phyloP scores from a whole-genome alignment of 2,888 invertebrate genomes.

The Ametastegia equiseti region DNA sequence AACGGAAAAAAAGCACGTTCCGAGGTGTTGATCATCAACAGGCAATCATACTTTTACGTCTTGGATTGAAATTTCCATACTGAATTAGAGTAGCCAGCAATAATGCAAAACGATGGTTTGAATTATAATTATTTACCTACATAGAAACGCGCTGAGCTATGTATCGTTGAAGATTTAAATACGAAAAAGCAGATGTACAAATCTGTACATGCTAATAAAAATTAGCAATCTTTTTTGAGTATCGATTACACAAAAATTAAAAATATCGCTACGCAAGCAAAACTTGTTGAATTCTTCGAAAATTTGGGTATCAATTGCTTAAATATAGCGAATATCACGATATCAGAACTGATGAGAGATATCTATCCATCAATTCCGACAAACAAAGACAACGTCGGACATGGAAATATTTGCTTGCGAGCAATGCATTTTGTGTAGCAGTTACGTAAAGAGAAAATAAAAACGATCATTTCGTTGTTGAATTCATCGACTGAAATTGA shows the following conservation, averaged over 20 bases:
- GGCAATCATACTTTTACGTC: background rate
- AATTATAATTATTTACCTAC: background rate
- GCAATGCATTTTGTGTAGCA: slow-evolving; percentile 29
- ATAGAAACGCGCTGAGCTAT: background rate
- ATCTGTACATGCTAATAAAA: background rate
- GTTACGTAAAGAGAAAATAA: slow-evolving; percentile 16
- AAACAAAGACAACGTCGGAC: background rate
- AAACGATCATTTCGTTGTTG: background rate
- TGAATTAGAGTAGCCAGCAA: background rate
- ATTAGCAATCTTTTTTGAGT: background rate
- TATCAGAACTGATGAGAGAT: slow-evolving; percentile 8
- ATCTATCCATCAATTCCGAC: slow-evolving; percentile 3
- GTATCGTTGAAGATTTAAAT: background rate
- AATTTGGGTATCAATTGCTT: slow-evolving; percentile 3
- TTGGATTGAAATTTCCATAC: slow-evolving; percentile 22
- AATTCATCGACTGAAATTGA: background rate
- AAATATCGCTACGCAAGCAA: slow-evolving; percentile 32
- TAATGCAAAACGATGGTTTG: background rate
- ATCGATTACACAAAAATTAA: slow-evolving; percentile 19
- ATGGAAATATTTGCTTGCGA: slow-evolving; percentile 34
- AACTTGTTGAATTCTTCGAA: slow-evolving; percentile 14
- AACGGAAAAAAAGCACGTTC: slow-evolving; percentile 4
- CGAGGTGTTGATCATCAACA: background rate
- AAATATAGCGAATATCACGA: slow-evolving; percentile 28
- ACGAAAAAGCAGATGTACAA: background rate